These are phyloP conservation scores for Sprattus sprattus DNA, from an alignment of 2,113 vertebrate species.

Conservation along the genomic window DNA sequence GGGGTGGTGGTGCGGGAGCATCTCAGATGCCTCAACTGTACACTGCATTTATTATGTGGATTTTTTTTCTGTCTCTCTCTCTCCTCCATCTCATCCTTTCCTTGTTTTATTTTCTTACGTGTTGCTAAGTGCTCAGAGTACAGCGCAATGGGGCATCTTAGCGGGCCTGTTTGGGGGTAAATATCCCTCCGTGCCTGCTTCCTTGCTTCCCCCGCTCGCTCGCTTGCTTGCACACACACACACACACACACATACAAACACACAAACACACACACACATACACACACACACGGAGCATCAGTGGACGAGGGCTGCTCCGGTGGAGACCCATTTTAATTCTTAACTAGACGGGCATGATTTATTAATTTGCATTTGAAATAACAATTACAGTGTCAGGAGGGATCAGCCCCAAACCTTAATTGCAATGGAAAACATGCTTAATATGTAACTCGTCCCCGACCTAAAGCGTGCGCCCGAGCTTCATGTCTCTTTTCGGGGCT, in stretches of 20 bases:
- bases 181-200: slow-evolving; percentile 35
- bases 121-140: slow-evolving; percentile 48
- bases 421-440: slow-evolving; percentile 82
- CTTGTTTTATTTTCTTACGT: slow-evolving; percentile 45
- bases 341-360: slow-evolving; percentile 89
- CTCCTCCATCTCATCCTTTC: slow-evolving; percentile 26
- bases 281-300: slow-evolving; percentile 35
- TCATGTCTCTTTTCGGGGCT: slow-evolving; percentile 13
- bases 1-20: neutral
- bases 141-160: slow-evolving; percentile 35
- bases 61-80: slow-evolving; percentile 40
- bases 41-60: slow-evolving; percentile 59
- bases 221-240: neutral
- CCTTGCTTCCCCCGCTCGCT: neutral
- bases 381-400: slow-evolving; percentile 87
- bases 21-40: slow-evolving; percentile 22
- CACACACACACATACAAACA: neutral
- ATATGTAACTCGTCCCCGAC: slow-evolving; percentile 70
- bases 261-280: slow-evolving; percentile 1
- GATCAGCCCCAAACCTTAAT: slow-evolving; percentile 86
- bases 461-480: slow-evolving; percentile 38
- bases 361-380: slow-evolving; percentile 93
- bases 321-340: slow-evolving; percentile 86
- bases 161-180: slow-evolving; percentile 47
- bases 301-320: slow-evolving; percentile 70